A percentile compares a stretch with the other conserved stretches of the same genome.
phyloP scores from a whole-genome alignment of 2,888 invertebrate species.

The Alloplasta piceator region DNA sequence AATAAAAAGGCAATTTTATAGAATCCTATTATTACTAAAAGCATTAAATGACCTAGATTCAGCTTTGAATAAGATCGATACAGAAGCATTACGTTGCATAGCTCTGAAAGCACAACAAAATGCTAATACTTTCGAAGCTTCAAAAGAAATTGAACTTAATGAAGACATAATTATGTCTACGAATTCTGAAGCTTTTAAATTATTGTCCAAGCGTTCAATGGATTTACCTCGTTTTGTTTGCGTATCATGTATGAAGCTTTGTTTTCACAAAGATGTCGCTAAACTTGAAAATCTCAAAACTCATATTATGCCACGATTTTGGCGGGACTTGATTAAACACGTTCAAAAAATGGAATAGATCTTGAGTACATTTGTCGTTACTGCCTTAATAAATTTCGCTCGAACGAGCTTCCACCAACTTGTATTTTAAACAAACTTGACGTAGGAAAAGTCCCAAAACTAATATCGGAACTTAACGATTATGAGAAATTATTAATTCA shows the following conservation, averaged over 20 bases:
- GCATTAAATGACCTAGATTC: slow-evolving; percentile 38
- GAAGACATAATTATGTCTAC: slow-evolving; percentile 58
- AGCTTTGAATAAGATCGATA: slow-evolving; percentile 39
- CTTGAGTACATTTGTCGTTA: neutral
- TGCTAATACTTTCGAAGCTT: slow-evolving; percentile 9
- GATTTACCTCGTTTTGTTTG: slow-evolving; percentile 57
- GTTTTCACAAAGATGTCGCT: slow-evolving; percentile 59
- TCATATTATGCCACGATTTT: slow-evolving; percentile 43
- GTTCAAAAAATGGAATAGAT: slow-evolving; percentile 10
- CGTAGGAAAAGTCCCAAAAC: neutral
- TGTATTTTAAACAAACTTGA: slow-evolving; percentile 18
- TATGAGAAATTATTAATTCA: slow-evolving; percentile 60
- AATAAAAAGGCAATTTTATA: slow-evolving; percentile 55
- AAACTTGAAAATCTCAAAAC: slow-evolving; percentile 41
- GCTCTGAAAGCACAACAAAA: slow-evolving; percentile 32
- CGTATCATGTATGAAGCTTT: slow-evolving; percentile 56
- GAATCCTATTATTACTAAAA: slow-evolving; percentile 4
- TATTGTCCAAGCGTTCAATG: slow-evolving; percentile 55
- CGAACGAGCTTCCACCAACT: neutral
- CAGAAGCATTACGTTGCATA: slow-evolving; percentile 25
- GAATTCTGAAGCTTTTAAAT: slow-evolving; percentile 61
- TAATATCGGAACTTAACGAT: neutral
- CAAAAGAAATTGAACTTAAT: slow-evolving; percentile 53
- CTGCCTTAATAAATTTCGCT: neutral
- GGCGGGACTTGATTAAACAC: slow-evolving; percentile 48